phyloP scores from a whole-genome alignment of 1,140 invertebrate species.

The Drosophila kepulauana region DNA sequence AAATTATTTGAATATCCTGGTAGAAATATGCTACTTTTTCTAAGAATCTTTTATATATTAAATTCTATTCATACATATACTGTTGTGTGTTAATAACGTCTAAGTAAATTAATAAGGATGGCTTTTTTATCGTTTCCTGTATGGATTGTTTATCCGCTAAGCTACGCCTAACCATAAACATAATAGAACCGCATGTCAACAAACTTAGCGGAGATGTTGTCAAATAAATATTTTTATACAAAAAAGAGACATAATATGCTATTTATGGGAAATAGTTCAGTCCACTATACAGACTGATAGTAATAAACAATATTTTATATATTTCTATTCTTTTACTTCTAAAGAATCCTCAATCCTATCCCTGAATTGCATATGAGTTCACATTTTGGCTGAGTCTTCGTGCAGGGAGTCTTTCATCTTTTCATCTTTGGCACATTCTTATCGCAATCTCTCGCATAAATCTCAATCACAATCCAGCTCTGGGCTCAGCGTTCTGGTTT shows the following conservation, averaged over 20 bases:
- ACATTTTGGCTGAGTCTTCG: neutral
- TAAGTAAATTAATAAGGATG: neutral
- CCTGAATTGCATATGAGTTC: neutral
- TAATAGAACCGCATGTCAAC: neutral
- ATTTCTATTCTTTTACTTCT: neutral
- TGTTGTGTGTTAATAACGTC: neutral
- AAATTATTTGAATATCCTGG: too few species aligned
- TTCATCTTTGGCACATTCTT: constrained; percentile 59
- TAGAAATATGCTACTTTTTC: neutral
- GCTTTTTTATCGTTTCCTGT: neutral
- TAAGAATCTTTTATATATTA: too few species aligned
- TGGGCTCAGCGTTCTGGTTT: neutral
- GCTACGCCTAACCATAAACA: neutral
- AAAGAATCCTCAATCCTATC: neutral
- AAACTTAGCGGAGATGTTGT: neutral
- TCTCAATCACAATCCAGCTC: constrained; percentile 59
- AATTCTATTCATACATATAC: neutral
- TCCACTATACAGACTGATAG: neutral
- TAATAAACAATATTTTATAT: neutral
- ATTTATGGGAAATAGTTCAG: neutral
- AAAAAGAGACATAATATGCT: neutral
- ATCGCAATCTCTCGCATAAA: constrained; percentile 73
- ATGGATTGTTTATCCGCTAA: neutral
- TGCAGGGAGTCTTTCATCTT: constrained; percentile 33
- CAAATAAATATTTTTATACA: neutral